Conservation (phyloP, 2,113 vertebrate species). For the Zosterops borbonicus region DNA sequence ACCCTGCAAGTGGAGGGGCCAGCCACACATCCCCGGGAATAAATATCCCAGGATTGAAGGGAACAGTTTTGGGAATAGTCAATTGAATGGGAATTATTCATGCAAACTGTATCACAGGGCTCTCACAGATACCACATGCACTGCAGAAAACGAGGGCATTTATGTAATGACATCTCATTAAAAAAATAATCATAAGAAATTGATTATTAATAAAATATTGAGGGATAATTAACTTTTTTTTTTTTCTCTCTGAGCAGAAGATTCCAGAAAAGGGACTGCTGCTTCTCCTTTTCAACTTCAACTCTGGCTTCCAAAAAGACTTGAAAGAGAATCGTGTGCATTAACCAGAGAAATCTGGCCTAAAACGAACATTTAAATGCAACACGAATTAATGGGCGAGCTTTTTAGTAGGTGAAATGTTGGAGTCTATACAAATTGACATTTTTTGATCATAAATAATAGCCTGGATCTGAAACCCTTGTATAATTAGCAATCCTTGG, state of each 20-base stretch:
- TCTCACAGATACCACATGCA: slow-evolving; percentile 15
- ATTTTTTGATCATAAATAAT: slow-evolving; percentile 56
- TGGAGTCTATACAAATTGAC: slow-evolving; percentile 48
- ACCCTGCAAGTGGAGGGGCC: not conserved
- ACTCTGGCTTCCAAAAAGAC: not conserved
- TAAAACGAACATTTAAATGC: slow-evolving; percentile 45
- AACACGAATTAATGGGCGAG: slow-evolving; percentile 41
- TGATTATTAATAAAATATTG: slow-evolving; percentile 68
- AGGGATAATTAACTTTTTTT: slow-evolving; percentile 16
- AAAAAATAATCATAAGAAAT: slow-evolving; percentile 61
- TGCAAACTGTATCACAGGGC: not conserved
- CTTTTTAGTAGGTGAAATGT: slow-evolving; percentile 34
- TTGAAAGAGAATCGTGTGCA: slow-evolving; percentile 36
- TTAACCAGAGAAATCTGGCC: slow-evolving; percentile 32
- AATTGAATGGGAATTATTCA: slow-evolving; percentile 61
- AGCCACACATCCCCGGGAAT: not conserved
- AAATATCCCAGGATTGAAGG: not conserved
- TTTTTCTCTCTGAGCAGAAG: not conserved
- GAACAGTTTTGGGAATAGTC: slow-evolving; percentile 58
- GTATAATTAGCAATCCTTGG: slow-evolving; percentile 24
- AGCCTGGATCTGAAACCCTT: not conserved
- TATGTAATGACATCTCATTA: slow-evolving; percentile 46
- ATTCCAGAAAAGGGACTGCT: not conserved
- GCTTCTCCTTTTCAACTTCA: not conserved
- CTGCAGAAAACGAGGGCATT: slow-evolving; percentile 53